Evolutionary conservation across 1,140 invertebrate genomes (phyloP).

Genomic region (Rhyacophila brunnea): DNA sequence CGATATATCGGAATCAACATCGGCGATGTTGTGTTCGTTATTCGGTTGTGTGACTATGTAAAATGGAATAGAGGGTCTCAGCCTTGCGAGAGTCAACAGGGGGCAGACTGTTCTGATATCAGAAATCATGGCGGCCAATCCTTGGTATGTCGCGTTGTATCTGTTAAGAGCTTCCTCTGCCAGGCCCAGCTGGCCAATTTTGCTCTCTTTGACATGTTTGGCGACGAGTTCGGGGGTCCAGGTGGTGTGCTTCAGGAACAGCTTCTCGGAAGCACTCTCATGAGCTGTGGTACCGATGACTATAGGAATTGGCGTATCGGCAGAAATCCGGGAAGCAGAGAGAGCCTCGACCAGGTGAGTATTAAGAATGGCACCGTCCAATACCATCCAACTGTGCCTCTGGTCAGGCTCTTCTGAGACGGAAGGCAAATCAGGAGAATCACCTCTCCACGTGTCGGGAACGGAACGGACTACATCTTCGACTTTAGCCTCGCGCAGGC

Average conservation of each 20-base stretch:
- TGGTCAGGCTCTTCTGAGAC: constrained; percentile 54
- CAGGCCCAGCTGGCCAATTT: constrained; percentile 60
- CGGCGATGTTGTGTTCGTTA: constrained; percentile 56
- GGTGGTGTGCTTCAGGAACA: constrained; percentile 57
- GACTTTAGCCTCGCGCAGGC: constrained; percentile 60
- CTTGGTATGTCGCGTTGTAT: constrained; percentile 66
- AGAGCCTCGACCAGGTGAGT: constrained; percentile 63
- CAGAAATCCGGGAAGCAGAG: constrained; percentile 48
- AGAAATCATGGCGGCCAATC: constrained; percentile 69
- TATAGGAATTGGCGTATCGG: constrained; percentile 46
- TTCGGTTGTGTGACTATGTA: constrained; percentile 69
- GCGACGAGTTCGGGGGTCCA: constrained; percentile 63
- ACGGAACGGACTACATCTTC: constrained; percentile 65
- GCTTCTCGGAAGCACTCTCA: constrained; percentile 59
- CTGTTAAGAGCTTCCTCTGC: constrained; percentile 60
- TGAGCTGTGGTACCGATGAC: constrained; percentile 75
- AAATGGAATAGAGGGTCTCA: constrained; percentile 62
- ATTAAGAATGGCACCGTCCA: constrained; percentile 67
- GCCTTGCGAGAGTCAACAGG: constrained; percentile 61
- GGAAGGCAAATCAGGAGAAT: constrained; percentile 60
- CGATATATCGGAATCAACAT: constrained; percentile 67
- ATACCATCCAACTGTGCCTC: constrained; percentile 72
- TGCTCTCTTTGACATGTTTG: constrained; percentile 62
- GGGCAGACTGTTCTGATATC: constrained; percentile 80
- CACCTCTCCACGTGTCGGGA: constrained; percentile 66